Evolutionary conservation across 1,140 invertebrate genomes (phyloP).

Genomic region (Acyrthosiphon pisum): DNA sequence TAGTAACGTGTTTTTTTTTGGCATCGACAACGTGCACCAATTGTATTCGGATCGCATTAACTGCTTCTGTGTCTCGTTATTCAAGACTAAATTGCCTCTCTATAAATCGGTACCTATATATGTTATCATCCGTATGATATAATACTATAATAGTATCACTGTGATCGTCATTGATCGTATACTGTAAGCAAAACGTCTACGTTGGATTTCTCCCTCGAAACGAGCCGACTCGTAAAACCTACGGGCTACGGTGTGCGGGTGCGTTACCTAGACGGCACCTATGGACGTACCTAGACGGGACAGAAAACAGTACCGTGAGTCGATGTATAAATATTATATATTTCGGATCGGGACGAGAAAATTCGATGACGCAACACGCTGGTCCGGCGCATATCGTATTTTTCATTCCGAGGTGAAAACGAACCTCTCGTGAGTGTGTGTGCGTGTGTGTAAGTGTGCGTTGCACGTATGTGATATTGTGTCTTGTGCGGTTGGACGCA

Average conservation of each 20-base stretch:
- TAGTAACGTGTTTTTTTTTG: not conserved
- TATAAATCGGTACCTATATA: not conserved
- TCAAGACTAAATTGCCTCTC: not conserved
- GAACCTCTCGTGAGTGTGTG: not conserved
- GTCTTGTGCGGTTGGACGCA: conserved; percentile 6
- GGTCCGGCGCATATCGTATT: not conserved
- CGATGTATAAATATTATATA: not conserved
- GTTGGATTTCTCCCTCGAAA: not conserved
- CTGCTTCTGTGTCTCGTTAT: not conserved
- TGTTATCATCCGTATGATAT: not conserved
- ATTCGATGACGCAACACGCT: not conserved
- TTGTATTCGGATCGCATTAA: not conserved
- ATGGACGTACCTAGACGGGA: too few relatives aligned
- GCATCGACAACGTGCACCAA: not conserved
- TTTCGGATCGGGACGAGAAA: not conserved
- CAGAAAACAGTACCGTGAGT: not conserved
- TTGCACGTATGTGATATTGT: not conserved
- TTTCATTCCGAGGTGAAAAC: not conserved
- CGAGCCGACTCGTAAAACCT: not conserved
- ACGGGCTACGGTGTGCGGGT: too few relatives aligned
- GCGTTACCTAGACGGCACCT: too few relatives aligned
- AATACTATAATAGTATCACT: not conserved
- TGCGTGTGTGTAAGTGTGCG: too few relatives aligned
- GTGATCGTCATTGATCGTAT: not conserved
- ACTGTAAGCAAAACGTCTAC: not conserved